Base-by-base conservation (phyloP, 2,797 vertebrate species). In the Falco biarmicus region DNA sequence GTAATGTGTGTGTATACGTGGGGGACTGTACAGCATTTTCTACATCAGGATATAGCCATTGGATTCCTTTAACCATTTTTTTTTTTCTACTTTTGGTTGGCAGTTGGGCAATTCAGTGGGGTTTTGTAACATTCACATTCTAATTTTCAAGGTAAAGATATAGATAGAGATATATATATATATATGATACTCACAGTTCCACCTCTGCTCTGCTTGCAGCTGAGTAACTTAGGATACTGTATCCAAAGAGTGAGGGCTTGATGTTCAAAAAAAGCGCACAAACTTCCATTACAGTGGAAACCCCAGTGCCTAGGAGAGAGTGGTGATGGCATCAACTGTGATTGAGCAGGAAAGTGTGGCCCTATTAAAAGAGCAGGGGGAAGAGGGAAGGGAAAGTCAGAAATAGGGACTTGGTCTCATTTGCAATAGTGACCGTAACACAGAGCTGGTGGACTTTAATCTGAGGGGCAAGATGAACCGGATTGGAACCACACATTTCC, bases 91-190 rank as follows among this genome's bases (percentile, higher is more conserved):
- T 69, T 94, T 94, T 92, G 91, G 95, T 93, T 96, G 95, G 93
- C 92, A 89, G 91, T 90, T 95, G 83, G 84, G 92, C 89, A 89
- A 77, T 74, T 89, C 90, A 77, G 84, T 87, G 92, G 95, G 90
- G 88, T 93, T 96, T 96, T 95, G 71, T 95, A 96, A 95, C 94
- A 87, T 96, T 96, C 93, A 91, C 92, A 80, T 94, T 93, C 92
- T 95, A 89, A 94, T 92, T 96, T 95, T 94, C 87, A 83, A 96
- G 68, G 82, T 84, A 89, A 92, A 95, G 84, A 82, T 81, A 92
- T 28, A 95, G 82, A 81, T 45, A 96, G 24, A 93, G 12, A 94
- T 12, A 94, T 31, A 95, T 10, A 2, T 8, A 92, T 78, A 91
- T 79, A 81, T 48, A 61, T 56, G 79, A 85, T 94, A 92, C 77